phyloP scores from a whole-genome alignment of 2,113 vertebrate species.

The Nansenia antarctica region DNA sequence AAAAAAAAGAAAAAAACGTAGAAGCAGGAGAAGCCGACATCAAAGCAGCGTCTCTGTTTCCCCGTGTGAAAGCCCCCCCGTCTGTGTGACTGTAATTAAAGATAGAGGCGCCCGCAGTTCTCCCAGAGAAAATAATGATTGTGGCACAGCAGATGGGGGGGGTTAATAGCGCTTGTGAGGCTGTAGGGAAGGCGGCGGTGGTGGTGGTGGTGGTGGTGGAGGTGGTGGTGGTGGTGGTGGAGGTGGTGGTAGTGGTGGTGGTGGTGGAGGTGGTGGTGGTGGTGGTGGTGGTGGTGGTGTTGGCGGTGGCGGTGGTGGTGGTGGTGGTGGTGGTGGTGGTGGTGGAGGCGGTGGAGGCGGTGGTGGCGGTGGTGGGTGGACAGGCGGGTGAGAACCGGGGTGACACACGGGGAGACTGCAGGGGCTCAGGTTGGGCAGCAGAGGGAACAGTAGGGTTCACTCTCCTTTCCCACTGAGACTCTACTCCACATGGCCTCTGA shows the following conservation, averaged over 20 bases:
- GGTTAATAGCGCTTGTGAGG: no score
- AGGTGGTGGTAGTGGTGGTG: neutral
- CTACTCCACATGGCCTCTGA: slow-evolving; percentile 30
- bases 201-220: no score
- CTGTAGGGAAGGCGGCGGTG: no score
- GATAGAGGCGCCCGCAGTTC: slow-evolving; percentile 48
- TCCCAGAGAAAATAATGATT: slow-evolving; percentile 68
- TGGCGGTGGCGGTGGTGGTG: slow-evolving; percentile 11
- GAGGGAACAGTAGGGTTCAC: slow-evolving; percentile 42
- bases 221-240: neutral
- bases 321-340: neutral
- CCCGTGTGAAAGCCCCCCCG: neutral
- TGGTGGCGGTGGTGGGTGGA: neutral
- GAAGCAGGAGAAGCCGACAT: slow-evolving; percentile 39
- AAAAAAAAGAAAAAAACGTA: neutral
- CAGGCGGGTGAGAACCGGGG: neutral
- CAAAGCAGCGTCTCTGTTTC: slow-evolving; percentile 38
- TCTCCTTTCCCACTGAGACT: slow-evolving; percentile 9
- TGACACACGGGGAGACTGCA: slow-evolving; percentile 26
- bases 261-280: slow-evolving; percentile 1
- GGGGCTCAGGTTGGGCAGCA: slow-evolving; percentile 23
- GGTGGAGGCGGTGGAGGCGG: neutral
- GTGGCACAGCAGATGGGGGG: slow-evolving; percentile 25
- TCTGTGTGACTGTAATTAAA: slow-evolving; percentile 69
- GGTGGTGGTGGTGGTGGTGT: neutral